A percentile compares a stretch with the other conserved stretches of the same genome.
Evolutionary conservation across 2,888 invertebrate species (phyloP).

Genomic region (Clistopyga incitator): DNA sequence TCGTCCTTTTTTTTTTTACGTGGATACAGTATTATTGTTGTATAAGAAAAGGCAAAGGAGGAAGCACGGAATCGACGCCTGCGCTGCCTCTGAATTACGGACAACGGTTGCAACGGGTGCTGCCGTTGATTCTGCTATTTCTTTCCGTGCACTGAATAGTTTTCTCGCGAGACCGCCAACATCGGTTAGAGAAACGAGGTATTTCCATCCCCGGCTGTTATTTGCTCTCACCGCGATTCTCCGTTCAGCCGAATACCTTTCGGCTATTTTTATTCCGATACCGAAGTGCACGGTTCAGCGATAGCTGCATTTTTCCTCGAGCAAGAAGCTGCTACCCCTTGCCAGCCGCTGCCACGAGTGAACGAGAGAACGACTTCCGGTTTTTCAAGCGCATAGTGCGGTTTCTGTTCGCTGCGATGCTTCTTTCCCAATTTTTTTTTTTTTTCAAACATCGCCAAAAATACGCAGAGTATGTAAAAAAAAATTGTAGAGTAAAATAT

Average conservation of each 20-base stretch:
- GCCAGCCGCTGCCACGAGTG: too few species aligned
- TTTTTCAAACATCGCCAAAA: too few species aligned
- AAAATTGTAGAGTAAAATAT: too few species aligned
- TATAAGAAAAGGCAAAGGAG: neutral
- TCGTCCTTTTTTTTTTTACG: neutral
- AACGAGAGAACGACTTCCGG: too few species aligned
- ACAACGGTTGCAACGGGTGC: slow-evolving; percentile 36
- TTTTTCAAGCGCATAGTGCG: too few species aligned
- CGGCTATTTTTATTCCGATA: neutral
- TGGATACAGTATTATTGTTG: slow-evolving; percentile 13
- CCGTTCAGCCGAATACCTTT: neutral
- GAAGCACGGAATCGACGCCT: slow-evolving; percentile 15
- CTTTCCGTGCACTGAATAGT: slow-evolving; percentile 34
- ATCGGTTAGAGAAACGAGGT: neutral
- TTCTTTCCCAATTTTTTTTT: too few species aligned
- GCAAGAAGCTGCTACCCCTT: neutral
- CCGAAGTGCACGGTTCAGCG: neutral
- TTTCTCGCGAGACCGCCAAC: slow-evolving; percentile 20
- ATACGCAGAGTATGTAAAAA: too few species aligned
- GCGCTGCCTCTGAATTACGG: slow-evolving; percentile 6
- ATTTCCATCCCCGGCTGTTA: slow-evolving; percentile 12
- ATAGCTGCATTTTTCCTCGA: neutral
- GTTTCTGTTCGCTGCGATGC: too few species aligned
- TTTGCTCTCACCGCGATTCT: slow-evolving; percentile 2
- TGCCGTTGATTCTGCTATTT: neutral